Evolutionary conservation across 2,888 invertebrate species (phyloP).

Genomic region (Sepioteuthis lessoniana): DNA sequence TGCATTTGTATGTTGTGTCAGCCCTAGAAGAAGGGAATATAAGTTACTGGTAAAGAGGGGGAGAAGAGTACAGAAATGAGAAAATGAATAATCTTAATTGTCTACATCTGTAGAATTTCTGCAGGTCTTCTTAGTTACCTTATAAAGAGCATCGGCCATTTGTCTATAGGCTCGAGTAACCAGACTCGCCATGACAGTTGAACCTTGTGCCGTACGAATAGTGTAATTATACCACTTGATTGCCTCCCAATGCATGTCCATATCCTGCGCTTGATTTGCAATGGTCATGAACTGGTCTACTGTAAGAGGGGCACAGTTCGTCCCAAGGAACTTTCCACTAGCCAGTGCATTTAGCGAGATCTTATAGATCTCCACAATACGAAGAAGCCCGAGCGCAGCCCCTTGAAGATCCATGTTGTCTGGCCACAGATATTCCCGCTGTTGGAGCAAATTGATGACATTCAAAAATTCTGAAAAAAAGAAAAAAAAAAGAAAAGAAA

Average conservation of each 20-base stretch:
- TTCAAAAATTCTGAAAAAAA: not conserved
- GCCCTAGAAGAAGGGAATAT: too few species aligned
- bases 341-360: conserved; percentile 7
- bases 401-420: conserved; percentile 24
- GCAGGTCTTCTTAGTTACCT: not conserved
- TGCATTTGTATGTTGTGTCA: too few species aligned
- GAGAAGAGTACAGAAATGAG: too few species aligned
- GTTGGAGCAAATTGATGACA: not conserved
- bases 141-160: conserved; percentile 42
- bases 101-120: too few species aligned
- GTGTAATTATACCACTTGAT: conserved; percentile 45
- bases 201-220: not conserved
- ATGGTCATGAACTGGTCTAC: not conserved
- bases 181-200: too few species aligned
- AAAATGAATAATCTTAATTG: too few species aligned
- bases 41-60: too few species aligned
- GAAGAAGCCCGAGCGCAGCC: conserved; percentile 37
- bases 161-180: not conserved
- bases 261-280: not conserved
- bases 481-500: too few species aligned
- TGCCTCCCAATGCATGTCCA: conserved; percentile 46
- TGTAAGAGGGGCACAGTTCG: not conserved
- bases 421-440: conserved; percentile 40
- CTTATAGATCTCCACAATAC: conserved; percentile 41
- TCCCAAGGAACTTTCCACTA: not conserved